These are phyloP conservation scores for Diaperis boleti DNA, from an alignment of 2,888 invertebrate genomes.

Conservation along the genomic window DNA sequence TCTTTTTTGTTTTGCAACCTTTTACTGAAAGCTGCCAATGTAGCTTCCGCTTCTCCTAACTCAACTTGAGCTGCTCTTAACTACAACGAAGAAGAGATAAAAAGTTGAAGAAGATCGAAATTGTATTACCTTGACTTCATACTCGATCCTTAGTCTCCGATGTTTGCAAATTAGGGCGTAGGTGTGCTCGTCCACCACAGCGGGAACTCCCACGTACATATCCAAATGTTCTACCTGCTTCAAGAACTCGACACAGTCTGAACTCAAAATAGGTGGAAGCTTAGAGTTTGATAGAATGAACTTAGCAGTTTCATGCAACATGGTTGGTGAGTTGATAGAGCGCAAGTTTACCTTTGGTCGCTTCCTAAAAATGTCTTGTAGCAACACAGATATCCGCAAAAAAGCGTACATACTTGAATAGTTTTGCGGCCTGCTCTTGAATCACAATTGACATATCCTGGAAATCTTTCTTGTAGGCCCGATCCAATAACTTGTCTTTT, in stretches of 20 bases:
- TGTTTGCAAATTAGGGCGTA: conserved; percentile 68
- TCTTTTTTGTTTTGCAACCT: conserved; percentile 57
- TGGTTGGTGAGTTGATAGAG: conserved; percentile 66
- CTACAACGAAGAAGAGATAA: conserved; percentile 51
- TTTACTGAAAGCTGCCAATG: conserved; percentile 61
- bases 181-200: conserved; percentile 71
- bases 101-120: background rate
- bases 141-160: conserved; percentile 77
- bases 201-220: conserved; percentile 65
- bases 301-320: conserved; percentile 69
- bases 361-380: conserved; percentile 67
- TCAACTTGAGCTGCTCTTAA: conserved; percentile 66
- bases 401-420: conserved; percentile 74
- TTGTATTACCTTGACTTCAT: conserved; percentile 73
- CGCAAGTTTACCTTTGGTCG: conserved; percentile 74
- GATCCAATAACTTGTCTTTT: conserved; percentile 73
- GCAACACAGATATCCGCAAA: too few species aligned
- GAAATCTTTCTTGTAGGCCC: conserved; percentile 75
- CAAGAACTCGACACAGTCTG: conserved; percentile 71
- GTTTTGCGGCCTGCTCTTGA: conserved; percentile 73
- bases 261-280: conserved; percentile 67
- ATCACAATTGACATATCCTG: conserved; percentile 72
- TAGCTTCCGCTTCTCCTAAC: conserved; percentile 66
- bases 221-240: conserved; percentile 66
- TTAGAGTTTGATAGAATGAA: conserved; percentile 63